Percentiles rank a stretch among this genome's conserved stretches.
Conservation (phyloP, 2,888 invertebrate genomes). For the Limenitis camilla region DNA sequence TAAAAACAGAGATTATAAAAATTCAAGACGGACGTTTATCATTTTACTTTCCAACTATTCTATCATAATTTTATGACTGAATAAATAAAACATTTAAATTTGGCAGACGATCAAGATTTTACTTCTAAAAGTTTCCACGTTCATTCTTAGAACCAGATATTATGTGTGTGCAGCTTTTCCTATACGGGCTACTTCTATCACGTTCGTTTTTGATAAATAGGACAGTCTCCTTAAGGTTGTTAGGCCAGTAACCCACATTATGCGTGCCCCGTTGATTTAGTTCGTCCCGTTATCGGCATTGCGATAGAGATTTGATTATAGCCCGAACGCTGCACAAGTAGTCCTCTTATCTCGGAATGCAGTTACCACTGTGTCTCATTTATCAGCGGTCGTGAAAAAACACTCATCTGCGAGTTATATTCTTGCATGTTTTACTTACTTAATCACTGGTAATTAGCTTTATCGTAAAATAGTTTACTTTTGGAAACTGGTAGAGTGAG, state of each 20-base stretch:
- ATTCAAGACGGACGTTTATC: constrained; percentile 1
- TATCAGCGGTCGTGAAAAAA: constrained; percentile 44
- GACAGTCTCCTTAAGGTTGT: constrained; percentile 39
- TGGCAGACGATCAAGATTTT: constrained; percentile 15
- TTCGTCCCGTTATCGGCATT: constrained; percentile 52
- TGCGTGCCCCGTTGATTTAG: constrained; percentile 41
- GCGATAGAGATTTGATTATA: constrained; percentile 55
- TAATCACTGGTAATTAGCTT: constrained; percentile 29
- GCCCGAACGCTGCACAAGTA: constrained; percentile 49
- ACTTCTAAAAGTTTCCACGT: constrained; percentile 4
- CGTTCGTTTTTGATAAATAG: constrained; percentile 39
- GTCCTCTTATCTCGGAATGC: constrained; percentile 56
- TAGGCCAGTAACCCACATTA: constrained; percentile 45
- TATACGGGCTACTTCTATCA: background rate
- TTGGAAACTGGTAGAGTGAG: constrained; percentile 37
- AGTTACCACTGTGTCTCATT: constrained; percentile 48
- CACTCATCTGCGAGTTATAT: constrained; percentile 17
- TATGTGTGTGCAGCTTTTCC: background rate
- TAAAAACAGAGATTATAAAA: constrained; percentile 12
- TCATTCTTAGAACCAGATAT: constrained; percentile 4
- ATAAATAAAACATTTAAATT: constrained; percentile 16
- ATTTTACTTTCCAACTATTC: constrained; percentile 13
- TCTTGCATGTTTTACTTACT: constrained; percentile 20
- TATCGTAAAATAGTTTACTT: constrained; percentile 35
- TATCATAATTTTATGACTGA: constrained; percentile 11